Percentiles rank a stretch among this genome's conserved stretches.
Evolutionary conservation across 2,888 invertebrate genomes (phyloP).

Genomic region (Stratiomys singularior): DNA sequence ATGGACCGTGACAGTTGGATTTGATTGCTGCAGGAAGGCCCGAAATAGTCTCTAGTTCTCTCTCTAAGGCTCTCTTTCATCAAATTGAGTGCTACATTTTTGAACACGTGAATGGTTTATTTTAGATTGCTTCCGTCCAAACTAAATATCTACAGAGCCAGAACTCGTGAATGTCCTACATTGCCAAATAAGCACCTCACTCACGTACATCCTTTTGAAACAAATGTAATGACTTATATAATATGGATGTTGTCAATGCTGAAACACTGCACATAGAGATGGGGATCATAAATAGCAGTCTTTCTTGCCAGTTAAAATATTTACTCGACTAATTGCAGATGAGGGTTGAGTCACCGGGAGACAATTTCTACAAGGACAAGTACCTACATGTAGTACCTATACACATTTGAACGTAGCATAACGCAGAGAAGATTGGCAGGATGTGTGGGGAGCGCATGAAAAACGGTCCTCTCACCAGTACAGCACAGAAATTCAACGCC

Average conservation of each 20-base stretch:
- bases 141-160: too few species aligned
- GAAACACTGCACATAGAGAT: neutral
- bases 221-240: conserved; percentile 26
- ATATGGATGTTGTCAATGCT: conserved; percentile 9
- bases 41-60: too few species aligned
- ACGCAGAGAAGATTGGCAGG: neutral
- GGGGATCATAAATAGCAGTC: conserved; percentile 39
- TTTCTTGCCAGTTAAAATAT: conserved; percentile 46
- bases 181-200: too few species aligned
- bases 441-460: neutral
- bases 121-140: too few species aligned
- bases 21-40: too few species aligned
- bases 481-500: conserved; percentile 35
- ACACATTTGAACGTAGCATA: neutral
- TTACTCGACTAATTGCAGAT: conserved; percentile 47
- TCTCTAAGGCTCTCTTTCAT: too few species aligned
- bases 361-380: conserved; percentile 25
- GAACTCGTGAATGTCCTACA: too few species aligned
- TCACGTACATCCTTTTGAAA: neutral
- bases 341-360: conserved; percentile 16
- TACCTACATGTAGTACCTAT: neutral
- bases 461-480: conserved; percentile 1
- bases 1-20: too few species aligned
- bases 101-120: too few species aligned
- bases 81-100: too few species aligned